Percentiles rank a stretch among this genome's conserved stretches.
Evolutionary conservation across 2,797 vertebrate species (phyloP).

Genomic region (Basileuterus tristriatus): DNA sequence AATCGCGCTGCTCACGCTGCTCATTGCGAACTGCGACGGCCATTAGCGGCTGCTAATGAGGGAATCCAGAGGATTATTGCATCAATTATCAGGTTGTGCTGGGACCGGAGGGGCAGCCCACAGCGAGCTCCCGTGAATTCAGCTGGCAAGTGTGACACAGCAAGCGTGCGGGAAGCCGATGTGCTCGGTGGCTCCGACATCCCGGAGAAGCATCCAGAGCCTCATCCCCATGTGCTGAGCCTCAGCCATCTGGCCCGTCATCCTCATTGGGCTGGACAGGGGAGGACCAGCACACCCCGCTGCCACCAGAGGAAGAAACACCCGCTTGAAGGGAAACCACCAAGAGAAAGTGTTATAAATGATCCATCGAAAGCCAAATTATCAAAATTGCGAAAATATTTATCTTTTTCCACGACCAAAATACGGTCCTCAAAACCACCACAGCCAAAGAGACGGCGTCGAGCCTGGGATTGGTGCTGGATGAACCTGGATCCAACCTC

Average conservation of each 20-base stretch:
- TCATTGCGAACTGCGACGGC: slow-evolving; percentile 41
- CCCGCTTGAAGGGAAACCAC: not conserved
- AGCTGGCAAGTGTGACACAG: slow-evolving; percentile 27
- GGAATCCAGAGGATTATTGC: slow-evolving; percentile 74
- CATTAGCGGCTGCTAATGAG: slow-evolving; percentile 76
- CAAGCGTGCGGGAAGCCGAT: not conserved
- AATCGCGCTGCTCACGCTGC: slow-evolving; percentile 45
- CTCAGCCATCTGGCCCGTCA: not conserved
- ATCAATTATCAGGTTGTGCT: slow-evolving; percentile 70
- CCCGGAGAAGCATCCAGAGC: not conserved
- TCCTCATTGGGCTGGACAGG: not conserved
- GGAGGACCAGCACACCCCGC: fast-evolving
- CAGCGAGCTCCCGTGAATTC: slow-evolving; percentile 46
- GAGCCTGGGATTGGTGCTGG: no score
- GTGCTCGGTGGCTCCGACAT: not conserved
- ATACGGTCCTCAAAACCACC: no score
- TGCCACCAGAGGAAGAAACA: not conserved
- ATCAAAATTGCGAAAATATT: no score
- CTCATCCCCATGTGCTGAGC: fast-evolving
- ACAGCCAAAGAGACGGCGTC: no score
- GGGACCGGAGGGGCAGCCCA: slow-evolving; percentile 53
- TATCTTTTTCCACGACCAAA: no score
- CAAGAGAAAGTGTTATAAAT: not conserved
- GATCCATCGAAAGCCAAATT: no score
- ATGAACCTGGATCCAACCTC: no score